Evolutionary conservation across 2,797 vertebrate species (phyloP).

Genomic region (Rhabdophis nuchalis): DNA sequence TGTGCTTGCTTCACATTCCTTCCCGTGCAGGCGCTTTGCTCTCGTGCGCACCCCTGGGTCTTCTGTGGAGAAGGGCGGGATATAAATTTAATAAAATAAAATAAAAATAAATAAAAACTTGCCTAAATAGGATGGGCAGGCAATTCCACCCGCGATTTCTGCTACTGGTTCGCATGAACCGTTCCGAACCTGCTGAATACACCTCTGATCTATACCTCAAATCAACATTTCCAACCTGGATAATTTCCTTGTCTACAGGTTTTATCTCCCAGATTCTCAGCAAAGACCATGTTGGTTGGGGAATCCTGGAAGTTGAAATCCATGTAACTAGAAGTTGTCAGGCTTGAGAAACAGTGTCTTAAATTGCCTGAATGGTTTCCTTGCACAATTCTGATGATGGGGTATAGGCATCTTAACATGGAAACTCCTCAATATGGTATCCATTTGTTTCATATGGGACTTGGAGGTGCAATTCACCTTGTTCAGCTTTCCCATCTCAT

Average conservation of each 20-base stretch:
- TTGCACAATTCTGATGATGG: neutral
- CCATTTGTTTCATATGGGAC: neutral
- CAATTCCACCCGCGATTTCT: too few species aligned
- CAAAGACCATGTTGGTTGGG: neutral
- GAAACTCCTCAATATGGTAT: neutral
- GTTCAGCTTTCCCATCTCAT: neutral
- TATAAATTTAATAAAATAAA: too few species aligned
- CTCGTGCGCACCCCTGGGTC: too few species aligned
- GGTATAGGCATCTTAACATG: neutral
- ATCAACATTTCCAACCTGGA: neutral
- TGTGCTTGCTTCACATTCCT: too few species aligned
- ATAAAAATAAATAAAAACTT: too few species aligned
- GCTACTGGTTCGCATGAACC: too few species aligned
- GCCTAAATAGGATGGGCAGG: too few species aligned
- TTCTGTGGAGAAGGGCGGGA: too few species aligned
- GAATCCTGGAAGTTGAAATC: neutral
- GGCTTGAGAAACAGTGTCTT: neutral
- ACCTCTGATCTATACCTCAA: neutral
- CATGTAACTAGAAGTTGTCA: neutral
- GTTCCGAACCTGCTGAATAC: too few species aligned
- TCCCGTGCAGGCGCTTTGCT: too few species aligned
- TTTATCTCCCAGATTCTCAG: neutral
- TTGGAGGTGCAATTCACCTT: neutral
- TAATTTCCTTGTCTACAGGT: neutral
- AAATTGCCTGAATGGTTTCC: neutral